Percentiles rank a stretch among this genome's conserved stretches.
phyloP scores from a whole-genome alignment of 2,113 vertebrate species.

The Chroicocephalus ridibundus region DNA sequence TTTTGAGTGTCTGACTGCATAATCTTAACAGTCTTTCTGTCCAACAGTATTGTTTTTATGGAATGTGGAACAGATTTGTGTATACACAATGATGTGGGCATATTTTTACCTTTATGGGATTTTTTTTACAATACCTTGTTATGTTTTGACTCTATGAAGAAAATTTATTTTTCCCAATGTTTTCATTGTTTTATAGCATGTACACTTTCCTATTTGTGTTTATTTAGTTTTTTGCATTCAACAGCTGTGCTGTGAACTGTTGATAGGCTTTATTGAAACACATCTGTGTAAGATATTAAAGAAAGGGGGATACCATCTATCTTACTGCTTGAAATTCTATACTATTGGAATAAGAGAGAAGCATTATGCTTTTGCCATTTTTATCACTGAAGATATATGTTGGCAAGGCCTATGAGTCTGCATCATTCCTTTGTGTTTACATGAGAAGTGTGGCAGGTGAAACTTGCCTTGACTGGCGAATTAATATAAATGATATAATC shows the following conservation, averaged over 20 bases:
- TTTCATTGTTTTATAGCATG: not conserved
- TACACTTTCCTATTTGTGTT: not conserved
- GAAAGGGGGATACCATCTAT: not conserved
- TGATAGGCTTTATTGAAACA: not conserved
- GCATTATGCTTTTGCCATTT: not conserved
- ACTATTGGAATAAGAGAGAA: not conserved
- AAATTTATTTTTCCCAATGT: not conserved
- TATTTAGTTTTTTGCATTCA: not conserved
- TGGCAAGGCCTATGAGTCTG: not conserved
- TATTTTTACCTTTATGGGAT: not conserved
- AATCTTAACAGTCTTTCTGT: not conserved
- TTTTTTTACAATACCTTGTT: not conserved
- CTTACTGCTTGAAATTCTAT: not conserved
- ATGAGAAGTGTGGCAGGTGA: not conserved
- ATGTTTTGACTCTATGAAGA: not conserved
- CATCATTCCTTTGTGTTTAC: not conserved
- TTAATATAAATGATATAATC: not conserved
- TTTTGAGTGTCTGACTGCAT: not conserved
- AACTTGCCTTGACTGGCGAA: not conserved
- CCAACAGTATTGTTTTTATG: not conserved
- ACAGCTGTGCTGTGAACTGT: not conserved
- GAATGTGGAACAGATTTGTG: not conserved
- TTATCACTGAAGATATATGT: not conserved
- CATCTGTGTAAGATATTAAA: not conserved
- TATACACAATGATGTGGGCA: not conserved